Percentiles rank a stretch among this genome's conserved stretches.
phyloP scores from a whole-genome alignment of 2,797 vertebrate genomes.

The Peromyscus eremicus region DNA sequence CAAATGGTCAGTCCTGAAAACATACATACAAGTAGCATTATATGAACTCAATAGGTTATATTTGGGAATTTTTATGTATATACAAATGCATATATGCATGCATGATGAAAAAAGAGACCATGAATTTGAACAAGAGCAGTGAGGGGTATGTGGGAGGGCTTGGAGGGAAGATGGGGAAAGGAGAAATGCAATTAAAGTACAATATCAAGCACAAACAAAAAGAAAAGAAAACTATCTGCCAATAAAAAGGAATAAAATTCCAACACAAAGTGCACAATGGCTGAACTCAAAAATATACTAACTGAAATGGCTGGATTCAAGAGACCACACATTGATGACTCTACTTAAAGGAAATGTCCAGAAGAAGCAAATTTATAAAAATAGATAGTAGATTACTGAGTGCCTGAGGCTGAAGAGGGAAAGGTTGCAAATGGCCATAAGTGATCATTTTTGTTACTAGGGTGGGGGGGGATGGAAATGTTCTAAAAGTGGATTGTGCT shows the following conservation, averaged over 20 bases:
- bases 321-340: constrained; percentile 1
- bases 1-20: neutral
- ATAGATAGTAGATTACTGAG: constrained; percentile 35
- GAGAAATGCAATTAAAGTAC: neutral
- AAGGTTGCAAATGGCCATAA: constrained; percentile 11
- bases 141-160: neutral
- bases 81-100: neutral
- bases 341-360: constrained; percentile 43
- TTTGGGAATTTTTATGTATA: neutral
- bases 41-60: neutral
- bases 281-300: constrained; percentile 59
- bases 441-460: constrained; percentile 31
- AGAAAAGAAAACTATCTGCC: neutral
- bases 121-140: neutral
- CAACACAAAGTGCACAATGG: neutral
- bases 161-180: neutral
- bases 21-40: neutral
- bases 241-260: constrained; percentile 47
- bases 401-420: neutral
- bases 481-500: constrained; percentile 49
- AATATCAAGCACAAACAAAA: neutral
- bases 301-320: constrained; percentile 7
- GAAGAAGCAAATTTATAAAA: constrained; percentile 45
- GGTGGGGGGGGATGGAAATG: neutral
- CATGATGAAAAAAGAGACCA: neutral